These are phyloP conservation scores for Mermis nigrescens DNA, from an alignment of 2,888 invertebrate genomes.

Conservation along the genomic window DNA sequence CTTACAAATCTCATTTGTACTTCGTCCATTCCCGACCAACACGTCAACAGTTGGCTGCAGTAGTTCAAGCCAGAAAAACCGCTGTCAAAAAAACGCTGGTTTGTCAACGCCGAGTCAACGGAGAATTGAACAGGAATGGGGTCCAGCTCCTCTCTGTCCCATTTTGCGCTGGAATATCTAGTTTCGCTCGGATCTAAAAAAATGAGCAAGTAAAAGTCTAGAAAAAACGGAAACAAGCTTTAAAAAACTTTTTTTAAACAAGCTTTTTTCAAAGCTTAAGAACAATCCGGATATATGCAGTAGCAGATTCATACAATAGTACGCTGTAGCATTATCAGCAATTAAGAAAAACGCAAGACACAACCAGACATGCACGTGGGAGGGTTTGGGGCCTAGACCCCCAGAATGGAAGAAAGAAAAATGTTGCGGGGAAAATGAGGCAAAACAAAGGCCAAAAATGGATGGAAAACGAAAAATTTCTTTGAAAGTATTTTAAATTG, in stretches of 20 bases:
- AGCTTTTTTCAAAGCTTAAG: neutral
- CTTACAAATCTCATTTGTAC: neutral
- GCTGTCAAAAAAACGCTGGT: neutral
- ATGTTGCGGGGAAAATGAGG: too few relatives aligned
- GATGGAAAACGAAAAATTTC: too few relatives aligned
- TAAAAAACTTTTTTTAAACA: neutral
- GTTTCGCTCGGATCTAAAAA: neutral
- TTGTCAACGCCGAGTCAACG: neutral
- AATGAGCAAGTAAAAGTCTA: neutral
- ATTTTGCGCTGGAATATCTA: neutral
- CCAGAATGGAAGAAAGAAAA: too few relatives aligned
- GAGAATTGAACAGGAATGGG: neutral
- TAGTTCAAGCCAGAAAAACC: neutral
- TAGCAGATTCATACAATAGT: too few relatives aligned
- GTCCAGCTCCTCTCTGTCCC: conserved; percentile 2
- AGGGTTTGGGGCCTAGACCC: too few relatives aligned
- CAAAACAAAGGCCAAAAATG: too few relatives aligned
- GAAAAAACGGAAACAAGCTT: neutral
- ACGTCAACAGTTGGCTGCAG: neutral
- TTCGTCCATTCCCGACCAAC: conserved; percentile 1
- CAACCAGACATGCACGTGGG: too few relatives aligned
- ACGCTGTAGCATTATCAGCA: too few relatives aligned
- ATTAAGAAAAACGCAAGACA: too few relatives aligned
- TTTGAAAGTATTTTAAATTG: too few relatives aligned
- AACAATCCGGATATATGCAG: too few relatives aligned